Base-by-base conservation (phyloP, 2,888 invertebrate genomes). In the Anorthoa munda region DNA sequence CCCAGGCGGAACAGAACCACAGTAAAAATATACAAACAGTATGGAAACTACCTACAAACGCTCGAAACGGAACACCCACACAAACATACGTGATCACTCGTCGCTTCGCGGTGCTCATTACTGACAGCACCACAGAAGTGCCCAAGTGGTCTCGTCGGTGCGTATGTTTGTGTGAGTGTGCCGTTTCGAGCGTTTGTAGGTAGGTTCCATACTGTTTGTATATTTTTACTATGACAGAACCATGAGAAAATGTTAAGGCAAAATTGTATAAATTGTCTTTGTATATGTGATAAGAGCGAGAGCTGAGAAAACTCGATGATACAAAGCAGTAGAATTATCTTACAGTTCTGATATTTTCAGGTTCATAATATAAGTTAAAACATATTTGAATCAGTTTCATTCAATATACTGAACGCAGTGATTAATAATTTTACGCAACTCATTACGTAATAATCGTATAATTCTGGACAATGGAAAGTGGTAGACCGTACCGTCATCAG, bases 371-470 rank as follows among this genome's bases (percentile, higher is more conserved):
- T 39, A 26, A 55, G 11, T 70, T 21, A 12, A 48, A 26, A 46
- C 4, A 48, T 31, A 21, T 23, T 26, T n/a, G 17, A 21, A 48
- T 26, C 17, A 26, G 23, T 55, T 58, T 50, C n/a, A 58, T 39
- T 39, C 39, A 39, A 13, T 15, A 23, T 13, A 58, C 4, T 31
- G 2, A 51, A 69, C 31, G 69, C 70, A n/a, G 23, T 78, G 39
- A 65, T 55, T 65, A 78, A 68, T 46, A 46, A 64, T 60, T 66
- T 70, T 59, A 61, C 45, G 61, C 18, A 50, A 80, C 46, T 56
- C 46, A 13, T 56, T 79, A 59, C 55, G 66, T 70, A 77, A 64
- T 59, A 75, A 71, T 72, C 23, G 59, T 78, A 53, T 31, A 39
- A 39, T 79, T 48, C 26, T 48, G 76, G 23, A 59, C 63, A 80